phyloP scores from a whole-genome alignment of 2,113 vertebrate species.

The Mixornis gularis region DNA sequence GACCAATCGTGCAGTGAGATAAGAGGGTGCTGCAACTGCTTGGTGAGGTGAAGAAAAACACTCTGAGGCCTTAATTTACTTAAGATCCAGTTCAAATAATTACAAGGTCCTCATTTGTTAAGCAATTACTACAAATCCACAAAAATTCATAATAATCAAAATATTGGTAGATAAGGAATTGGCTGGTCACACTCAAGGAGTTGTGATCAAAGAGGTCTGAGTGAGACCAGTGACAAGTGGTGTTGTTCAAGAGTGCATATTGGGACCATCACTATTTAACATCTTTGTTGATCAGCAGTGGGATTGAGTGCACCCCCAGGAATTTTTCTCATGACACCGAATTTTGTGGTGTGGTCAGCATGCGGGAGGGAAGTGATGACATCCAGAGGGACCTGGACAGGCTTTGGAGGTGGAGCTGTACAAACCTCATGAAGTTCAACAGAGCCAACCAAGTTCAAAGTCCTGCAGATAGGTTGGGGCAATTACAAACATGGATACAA shows the following conservation, averaged over 20 bases:
- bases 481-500: not conserved
- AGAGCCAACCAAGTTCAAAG: not conserved
- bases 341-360: not conserved
- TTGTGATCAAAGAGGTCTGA: not conserved
- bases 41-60: not conserved
- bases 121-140: not conserved
- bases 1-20: not conserved
- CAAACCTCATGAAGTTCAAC: not conserved
- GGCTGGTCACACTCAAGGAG: not conserved
- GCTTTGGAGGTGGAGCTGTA: not conserved
- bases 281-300: not conserved
- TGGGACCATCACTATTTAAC: not conserved
- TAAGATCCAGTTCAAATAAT: not conserved
- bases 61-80: not conserved
- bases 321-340: not conserved
- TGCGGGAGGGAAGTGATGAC: accelerated
- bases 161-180: not conserved
- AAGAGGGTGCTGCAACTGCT: not conserved
- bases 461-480: not conserved
- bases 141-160: not conserved
- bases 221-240: not conserved
- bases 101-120: not conserved
- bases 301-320: not conserved
- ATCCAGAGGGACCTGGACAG: not conserved
- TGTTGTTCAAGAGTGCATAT: accelerated